phyloP scores from a whole-genome alignment of 2,113 vertebrate species.

The Sinocyclocheilus maitianheensis region DNA sequence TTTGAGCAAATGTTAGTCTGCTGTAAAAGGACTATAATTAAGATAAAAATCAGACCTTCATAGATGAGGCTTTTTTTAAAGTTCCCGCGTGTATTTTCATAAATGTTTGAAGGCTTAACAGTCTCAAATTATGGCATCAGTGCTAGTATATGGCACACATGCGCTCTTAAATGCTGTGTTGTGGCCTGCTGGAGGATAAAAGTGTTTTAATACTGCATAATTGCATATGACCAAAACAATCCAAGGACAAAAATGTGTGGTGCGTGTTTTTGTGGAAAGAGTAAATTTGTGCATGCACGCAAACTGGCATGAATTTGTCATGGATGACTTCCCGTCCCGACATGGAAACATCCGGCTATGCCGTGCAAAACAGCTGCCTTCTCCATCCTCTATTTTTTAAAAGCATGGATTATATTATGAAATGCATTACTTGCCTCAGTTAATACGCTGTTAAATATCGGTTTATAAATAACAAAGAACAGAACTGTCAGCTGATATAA shows the following conservation, averaged over 20 bases:
- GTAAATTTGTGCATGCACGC: background rate
- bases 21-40: slow-evolving; percentile 37
- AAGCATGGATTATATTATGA: slow-evolving; percentile 40
- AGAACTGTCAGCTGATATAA: slow-evolving; percentile 25
- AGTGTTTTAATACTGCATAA: slow-evolving; percentile 20
- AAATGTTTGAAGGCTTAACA: slow-evolving; percentile 25
- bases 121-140: slow-evolving; percentile 4
- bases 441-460: slow-evolving; percentile 9
- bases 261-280: background rate
- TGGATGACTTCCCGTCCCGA: background rate
- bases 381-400: background rate
- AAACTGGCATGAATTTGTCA: slow-evolving; percentile 23
- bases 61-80: slow-evolving; percentile 19
- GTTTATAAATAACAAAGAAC: slow-evolving; percentile 14
- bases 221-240: slow-evolving; percentile 17
- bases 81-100: slow-evolving; percentile 43
- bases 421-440: background rate
- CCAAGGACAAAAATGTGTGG: slow-evolving; percentile 45
- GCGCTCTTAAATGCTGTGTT: slow-evolving; percentile 51
- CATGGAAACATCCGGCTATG: background rate
- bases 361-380: background rate
- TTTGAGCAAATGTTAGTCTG: slow-evolving; percentile 37
- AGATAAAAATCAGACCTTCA: slow-evolving; percentile 50
- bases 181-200: background rate
- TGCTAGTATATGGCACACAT: background rate